Evolutionary conservation across 2,888 invertebrate species (phyloP), one percentile per base, ranked within the genome.

Genomic region (Epirrhoe alternata): DNA sequence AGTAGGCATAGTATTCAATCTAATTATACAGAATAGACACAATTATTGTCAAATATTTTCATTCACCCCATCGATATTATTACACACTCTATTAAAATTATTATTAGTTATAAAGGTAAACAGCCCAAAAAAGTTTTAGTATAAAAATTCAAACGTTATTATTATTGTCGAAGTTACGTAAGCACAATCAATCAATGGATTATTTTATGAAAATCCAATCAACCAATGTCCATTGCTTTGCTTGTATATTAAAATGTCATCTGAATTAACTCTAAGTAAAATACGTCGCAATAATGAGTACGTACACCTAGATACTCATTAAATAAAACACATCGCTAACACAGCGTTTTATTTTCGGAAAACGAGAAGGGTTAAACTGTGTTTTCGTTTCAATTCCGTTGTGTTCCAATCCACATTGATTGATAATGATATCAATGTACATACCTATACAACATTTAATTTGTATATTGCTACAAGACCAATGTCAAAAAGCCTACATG

Each of bases 111-210:
- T 54, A 54, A 77, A 82, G 76, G 72, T 81, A 83, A 79, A 80
- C 74, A 76, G 77, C 77, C 80, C 79, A 80, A 81, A 80, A 81
- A 80, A 82, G 77, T 72, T 78, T 73, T 54, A 68, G 61, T 72
- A 66, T 75, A 71, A 72, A 75, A 74, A 75, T 76, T 77, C 54
- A 68, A 71, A 64, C 61, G 64, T 74, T 64, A 61, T 62, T 50
- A 55, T 81, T 85, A 84, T 86, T 85, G 84, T 86, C 84, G 77
- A 82, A 77, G 78, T 82, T 79, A 78, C 75, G 72, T 76, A 78
- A 79, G 77, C 77, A 71, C 70, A 71, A 72, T 74, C 63, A 24
- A 24, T 24, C 1, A 69, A 69, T 68, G 64, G 64, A 68, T 68
- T 58, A 17, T 61, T 50, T 56, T 14, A 57, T 56, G 56, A 54